Evolutionary conservation across 2,113 vertebrate genomes (phyloP).

Genomic region (Lontra canadensis): DNA sequence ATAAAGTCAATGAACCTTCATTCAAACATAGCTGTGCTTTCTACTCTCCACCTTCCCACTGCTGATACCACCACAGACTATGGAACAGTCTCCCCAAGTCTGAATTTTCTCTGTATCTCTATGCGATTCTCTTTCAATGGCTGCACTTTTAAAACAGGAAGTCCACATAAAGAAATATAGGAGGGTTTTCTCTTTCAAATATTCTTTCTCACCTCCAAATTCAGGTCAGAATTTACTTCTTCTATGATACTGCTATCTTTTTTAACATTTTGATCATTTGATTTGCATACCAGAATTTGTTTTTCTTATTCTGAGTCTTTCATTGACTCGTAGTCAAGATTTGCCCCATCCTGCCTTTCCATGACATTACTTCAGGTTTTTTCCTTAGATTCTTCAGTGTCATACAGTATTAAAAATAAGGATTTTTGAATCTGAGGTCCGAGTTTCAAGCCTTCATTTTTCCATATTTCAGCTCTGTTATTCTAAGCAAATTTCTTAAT

Average conservation of each 20-base stretch:
- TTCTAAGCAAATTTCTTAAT: background rate
- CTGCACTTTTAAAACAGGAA: background rate
- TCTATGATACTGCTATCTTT: too few species aligned
- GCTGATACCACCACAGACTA: background rate
- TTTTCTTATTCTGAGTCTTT: background rate
- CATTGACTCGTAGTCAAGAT: too few species aligned
- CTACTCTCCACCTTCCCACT: background rate
- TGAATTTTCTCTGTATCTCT: background rate
- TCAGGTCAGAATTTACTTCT: background rate
- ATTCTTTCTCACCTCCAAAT: background rate
- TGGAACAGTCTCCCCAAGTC: rapidly evolving
- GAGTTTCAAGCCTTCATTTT: background rate
- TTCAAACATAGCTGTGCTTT: background rate
- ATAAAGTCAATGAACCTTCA: background rate
- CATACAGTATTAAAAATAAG: background rate
- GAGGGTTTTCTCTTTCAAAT: background rate
- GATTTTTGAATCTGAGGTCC: background rate
- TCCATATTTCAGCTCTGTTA: background rate
- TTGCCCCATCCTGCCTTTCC: background rate
- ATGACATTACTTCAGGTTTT: rapidly evolving
- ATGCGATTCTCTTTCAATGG: too few species aligned
- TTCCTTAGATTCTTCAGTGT: background rate
- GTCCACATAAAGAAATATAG: too few species aligned
- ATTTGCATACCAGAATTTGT: background rate
- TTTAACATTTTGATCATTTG: background rate